phyloP scores from a whole-genome alignment of 2,888 invertebrate genomes.

The Parascotia fuliginaria region DNA sequence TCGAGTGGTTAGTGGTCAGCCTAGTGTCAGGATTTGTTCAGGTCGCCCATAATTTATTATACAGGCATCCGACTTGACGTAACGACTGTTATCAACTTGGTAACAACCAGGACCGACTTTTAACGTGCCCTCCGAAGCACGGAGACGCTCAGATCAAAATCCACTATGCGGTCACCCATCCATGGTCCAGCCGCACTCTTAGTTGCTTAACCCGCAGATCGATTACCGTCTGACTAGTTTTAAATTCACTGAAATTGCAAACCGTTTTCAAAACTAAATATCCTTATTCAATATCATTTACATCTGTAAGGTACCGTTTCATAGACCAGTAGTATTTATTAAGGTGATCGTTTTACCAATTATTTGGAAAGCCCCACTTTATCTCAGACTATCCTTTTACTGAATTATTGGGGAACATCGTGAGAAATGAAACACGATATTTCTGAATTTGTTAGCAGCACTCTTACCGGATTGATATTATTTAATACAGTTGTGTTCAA shows the following conservation, averaged over 20 bases:
- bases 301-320: not conserved
- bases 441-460: slow-evolving; percentile 27
- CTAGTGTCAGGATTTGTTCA: too few species aligned
- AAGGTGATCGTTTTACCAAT: slow-evolving; percentile 44
- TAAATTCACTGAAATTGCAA: not conserved
- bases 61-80: too few species aligned
- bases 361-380: slow-evolving; percentile 34
- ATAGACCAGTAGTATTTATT: slow-evolving; percentile 20
- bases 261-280: not conserved
- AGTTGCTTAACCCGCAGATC: too few species aligned
- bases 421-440: slow-evolving; percentile 35
- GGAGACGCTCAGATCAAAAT: too few species aligned
- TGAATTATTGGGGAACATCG: slow-evolving; percentile 26
- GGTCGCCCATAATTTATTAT: too few species aligned
- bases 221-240: not conserved
- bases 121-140: too few species aligned
- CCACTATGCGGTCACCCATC: too few species aligned
- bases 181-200: too few species aligned
- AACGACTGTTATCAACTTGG: too few species aligned
- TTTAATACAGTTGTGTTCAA: slow-evolving; percentile 10
- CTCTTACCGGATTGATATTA: slow-evolving; percentile 16
- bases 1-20: too few species aligned
- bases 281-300: not conserved
- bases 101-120: too few species aligned
- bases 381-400: slow-evolving; percentile 28